A percentile compares a stretch with the other conserved stretches of the same genome.
Conservation (phyloP, 2,113 vertebrate genomes). For the Micronycteris hirsuta region DNA sequence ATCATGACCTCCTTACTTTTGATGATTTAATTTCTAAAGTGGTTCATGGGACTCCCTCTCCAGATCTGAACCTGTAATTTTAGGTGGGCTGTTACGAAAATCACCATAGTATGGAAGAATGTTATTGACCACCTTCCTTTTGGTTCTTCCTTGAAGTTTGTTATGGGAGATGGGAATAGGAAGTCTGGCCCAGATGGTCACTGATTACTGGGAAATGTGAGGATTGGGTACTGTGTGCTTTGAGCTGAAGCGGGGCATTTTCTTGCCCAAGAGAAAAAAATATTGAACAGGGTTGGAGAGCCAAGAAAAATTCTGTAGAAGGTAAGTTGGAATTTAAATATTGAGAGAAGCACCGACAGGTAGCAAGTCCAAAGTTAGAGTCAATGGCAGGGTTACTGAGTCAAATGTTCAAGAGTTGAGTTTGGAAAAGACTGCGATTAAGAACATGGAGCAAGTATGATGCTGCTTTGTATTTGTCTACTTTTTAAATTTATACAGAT, state of each 20-base stretch:
- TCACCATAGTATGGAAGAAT: not conserved
- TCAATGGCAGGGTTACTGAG: not conserved
- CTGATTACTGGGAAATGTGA: not conserved
- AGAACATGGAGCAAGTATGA: not conserved
- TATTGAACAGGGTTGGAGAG: not conserved
- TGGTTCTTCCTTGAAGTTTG: constrained; percentile 1
- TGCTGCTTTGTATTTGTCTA: not conserved
- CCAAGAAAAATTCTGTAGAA: not conserved
- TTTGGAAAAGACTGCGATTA: not conserved
- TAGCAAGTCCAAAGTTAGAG: not conserved
- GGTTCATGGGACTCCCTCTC: not conserved
- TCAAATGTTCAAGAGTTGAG: not conserved
- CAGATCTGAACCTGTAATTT: not conserved
- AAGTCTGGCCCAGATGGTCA: not conserved
- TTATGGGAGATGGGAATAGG: not conserved
- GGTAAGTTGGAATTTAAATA: not conserved
- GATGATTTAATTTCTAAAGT: not conserved
- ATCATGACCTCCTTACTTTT: not conserved
- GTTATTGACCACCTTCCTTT: not conserved
- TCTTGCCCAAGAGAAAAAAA: constrained; percentile 2
- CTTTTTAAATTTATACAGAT: constrained; percentile 2
- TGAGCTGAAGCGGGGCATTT: not conserved
- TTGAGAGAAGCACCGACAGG: not conserved
- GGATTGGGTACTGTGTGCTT: not conserved
- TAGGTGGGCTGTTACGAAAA: constrained; percentile 4